Conservation (phyloP, 2,797 vertebrate genomes). For the Thripadectes ignobilis region DNA sequence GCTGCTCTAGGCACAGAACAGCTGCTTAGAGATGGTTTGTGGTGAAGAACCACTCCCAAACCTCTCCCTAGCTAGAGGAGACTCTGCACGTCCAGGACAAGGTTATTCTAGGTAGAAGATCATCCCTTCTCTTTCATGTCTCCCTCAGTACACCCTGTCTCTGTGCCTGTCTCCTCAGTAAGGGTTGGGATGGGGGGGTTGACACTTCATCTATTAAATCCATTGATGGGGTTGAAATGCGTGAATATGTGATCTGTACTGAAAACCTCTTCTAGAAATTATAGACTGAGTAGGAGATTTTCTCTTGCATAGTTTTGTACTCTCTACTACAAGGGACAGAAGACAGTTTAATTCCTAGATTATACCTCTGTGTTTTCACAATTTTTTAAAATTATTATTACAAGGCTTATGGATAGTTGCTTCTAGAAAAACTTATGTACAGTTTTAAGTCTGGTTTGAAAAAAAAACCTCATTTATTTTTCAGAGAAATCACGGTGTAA, state of each 20-base stretch:
- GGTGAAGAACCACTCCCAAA: background rate
- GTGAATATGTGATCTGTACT: background rate
- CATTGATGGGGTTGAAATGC: background rate
- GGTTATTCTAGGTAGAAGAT: background rate
- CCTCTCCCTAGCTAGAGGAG: background rate
- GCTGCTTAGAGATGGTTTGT: background rate
- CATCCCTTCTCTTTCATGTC: background rate
- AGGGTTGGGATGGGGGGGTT: background rate
- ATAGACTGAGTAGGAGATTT: background rate
- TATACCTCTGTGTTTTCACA: background rate
- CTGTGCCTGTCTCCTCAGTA: background rate
- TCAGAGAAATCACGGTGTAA: background rate
- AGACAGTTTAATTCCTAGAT: background rate
- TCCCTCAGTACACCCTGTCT: background rate
- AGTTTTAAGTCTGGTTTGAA: background rate
- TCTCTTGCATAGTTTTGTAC: background rate
- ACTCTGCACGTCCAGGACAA: background rate
- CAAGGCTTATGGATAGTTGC: background rate
- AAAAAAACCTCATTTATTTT: background rate
- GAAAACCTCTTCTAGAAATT: background rate
- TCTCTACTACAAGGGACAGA: background rate
- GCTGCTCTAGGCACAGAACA: background rate
- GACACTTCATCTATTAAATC: background rate
- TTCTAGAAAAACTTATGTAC: background rate
- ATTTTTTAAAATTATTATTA: background rate